Evolutionary conservation across 2,113 vertebrate species (phyloP).

Genomic region (Hystrix brachyura): DNA sequence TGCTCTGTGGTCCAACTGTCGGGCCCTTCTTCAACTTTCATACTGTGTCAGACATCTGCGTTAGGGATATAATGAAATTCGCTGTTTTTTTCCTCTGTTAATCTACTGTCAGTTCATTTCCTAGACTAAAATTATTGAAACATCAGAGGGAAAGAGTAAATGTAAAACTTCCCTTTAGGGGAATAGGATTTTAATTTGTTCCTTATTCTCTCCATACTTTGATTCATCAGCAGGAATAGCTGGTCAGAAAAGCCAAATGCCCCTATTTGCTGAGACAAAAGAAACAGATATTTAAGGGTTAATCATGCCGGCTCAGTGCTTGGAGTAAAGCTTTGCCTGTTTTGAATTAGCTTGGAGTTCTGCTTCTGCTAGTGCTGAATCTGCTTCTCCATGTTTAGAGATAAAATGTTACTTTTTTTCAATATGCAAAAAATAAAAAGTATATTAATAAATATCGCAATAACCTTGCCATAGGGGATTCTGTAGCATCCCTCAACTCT

Average conservation of each 20-base stretch:
- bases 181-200: background rate
- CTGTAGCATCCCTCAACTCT: background rate
- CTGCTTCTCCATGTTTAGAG: background rate
- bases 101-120: background rate
- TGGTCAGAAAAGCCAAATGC: background rate
- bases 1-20: background rate
- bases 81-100: background rate
- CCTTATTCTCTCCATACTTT: background rate
- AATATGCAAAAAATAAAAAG: background rate
- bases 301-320: background rate
- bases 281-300: background rate
- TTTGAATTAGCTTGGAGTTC: background rate
- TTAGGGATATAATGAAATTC: background rate
- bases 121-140: background rate
- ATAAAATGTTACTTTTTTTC: background rate
- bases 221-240: background rate
- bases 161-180: background rate
- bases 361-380: background rate
- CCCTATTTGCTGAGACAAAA: background rate
- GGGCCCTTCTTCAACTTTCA: background rate
- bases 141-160: background rate
- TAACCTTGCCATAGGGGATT: background rate
- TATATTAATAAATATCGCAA: slow-evolving; percentile 27
- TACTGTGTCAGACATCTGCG: background rate
- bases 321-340: background rate